These are phyloP conservation scores for Pocota personata DNA, from an alignment of 2,888 invertebrate genomes.

Conservation along the genomic window DNA sequence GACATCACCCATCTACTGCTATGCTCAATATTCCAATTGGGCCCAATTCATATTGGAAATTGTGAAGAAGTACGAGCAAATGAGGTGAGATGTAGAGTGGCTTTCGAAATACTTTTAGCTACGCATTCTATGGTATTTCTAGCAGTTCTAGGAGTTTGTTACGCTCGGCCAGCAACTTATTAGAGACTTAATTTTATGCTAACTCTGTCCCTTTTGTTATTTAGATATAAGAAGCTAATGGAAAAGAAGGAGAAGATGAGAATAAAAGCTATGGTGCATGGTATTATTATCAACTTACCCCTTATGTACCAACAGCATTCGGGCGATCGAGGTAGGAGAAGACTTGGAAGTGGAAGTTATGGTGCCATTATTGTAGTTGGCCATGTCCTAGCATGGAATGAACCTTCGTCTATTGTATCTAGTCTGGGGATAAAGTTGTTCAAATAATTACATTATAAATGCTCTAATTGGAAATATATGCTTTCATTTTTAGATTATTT, in stretches of 20 bases:
- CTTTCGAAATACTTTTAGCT: constrained; percentile 88
- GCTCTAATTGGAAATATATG: too few species aligned
- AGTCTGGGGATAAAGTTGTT: too few species aligned
- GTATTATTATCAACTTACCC: constrained; percentile 83
- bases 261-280: neutral
- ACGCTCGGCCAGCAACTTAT: constrained; percentile 88
- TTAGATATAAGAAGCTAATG: constrained; percentile 88
- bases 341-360: constrained; percentile 92
- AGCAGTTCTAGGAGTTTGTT: constrained; percentile 87
- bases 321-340: constrained; percentile 96
- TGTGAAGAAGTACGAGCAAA: constrained; percentile 91
- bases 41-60: constrained; percentile 93
- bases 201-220: constrained; percentile 90
- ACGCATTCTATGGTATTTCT: constrained; percentile 86
- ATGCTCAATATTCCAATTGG: constrained; percentile 86
- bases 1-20: too few species aligned
- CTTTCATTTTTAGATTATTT: too few species aligned
- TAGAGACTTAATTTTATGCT: constrained; percentile 91
- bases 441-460: too few species aligned
- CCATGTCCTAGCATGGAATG: constrained; percentile 98
- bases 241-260: constrained; percentile 74
- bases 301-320: constrained; percentile 94
- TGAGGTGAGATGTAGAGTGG: constrained; percentile 88
- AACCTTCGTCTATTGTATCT: too few species aligned
- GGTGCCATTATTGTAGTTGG: constrained; percentile 95